Evolutionary conservation across 2,888 invertebrate genomes (phyloP), one percentile per base, ranked within the genome.

Genomic region (Drosophila flavopinicola): DNA sequence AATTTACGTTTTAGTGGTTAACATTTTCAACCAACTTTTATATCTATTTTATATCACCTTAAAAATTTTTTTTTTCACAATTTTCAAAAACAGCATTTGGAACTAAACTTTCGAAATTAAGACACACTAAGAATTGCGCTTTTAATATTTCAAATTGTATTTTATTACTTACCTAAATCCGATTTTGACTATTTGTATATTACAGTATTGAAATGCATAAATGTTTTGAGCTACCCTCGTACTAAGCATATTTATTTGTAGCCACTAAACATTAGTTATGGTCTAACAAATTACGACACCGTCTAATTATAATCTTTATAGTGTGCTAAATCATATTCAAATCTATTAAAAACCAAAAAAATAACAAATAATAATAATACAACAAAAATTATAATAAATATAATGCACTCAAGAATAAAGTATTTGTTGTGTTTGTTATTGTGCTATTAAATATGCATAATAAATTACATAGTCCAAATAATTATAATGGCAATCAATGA

Each of bases 381-480:
- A n/a, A n/a, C n/a, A n/a, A 17, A 10, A 32, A 25, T 10, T 37
- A 35, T 3, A 30, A 29, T 41, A 37, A 20, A 48, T 38, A 15
- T 30, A 42, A 47, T 25, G 41, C 27, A 44, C 57, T 44, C 5
- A 6, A 63, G 29, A 58, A 52, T 39, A 29, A 25, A 49, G 29
- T 54, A 30, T 57, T 38, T 29, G 4, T 20, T 48, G 13, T 73
- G 48, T 23, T 41, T 58, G 47, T 33, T 30, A n/a, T n/a, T n/a
- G n/a, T 53, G 47, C 42, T 54, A 58, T 75, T 63, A 57, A 79
- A 77, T 77, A 80, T 54, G 48, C 39, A 61, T 66, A 74, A 76
- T 78, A 78, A 82, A 78, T 78, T 51, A 66, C 56, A 49, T 29
- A 41, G 24, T 23, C 45, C 41, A 65, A 78, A 74, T 76, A 65